Base-by-base conservation (phyloP, 2,888 invertebrate genomes). In the Drosophila prolongata region DNA sequence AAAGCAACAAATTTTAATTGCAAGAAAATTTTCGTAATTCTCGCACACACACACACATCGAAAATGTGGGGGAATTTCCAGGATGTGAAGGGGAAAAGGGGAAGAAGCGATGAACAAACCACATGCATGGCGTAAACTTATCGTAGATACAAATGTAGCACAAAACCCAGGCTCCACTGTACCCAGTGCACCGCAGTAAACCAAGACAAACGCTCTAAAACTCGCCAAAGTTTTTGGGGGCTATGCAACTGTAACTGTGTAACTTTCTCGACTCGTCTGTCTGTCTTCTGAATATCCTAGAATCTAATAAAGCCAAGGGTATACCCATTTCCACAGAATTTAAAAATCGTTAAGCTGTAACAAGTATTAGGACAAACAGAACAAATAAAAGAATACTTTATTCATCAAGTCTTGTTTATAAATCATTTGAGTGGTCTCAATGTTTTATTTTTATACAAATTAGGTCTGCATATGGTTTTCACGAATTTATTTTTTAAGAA, bases 1-100 rank as follows among this genome's bases (percentile, higher is more conserved):
- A 80, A 79, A 75, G 87, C 89, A 84, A 89, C 89, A 84, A 89
- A 84, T 84, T 89, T 84, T 89, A 84, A 84, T 84, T 84, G 82
- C 83, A 79, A 76, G 86, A 79, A 87, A 82, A 85, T 83, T 69
- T 80, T 68, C 74, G 83, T 79, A 85, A 77, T 81, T 82, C 71
- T 62, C 74, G 40, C 69, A 70, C 73, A 78, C 70, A 77, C 44
- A 16, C 16, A 5, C 64, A 16, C 19, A 19, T 3, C 52, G 43
- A 53, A 64, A 54, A 46, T 37, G 56, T 30, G 30, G 16, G 37
- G 57, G n/a, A 8, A n/a, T 46, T 46, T 46, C 24, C 34, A 49
- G 37, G 54, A 8, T 37, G 19, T 11, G 19, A 37, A 37, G 56
- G 16, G 34, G 13, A 34, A 19, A 4, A 5, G 16, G 55, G 13